A percentile compares a stretch with the other conserved stretches of the same genome.
These are phyloP conservation scores for Microchirus variegatus DNA, from an alignment of 2,797 vertebrate species.

Conservation along the genomic window DNA sequence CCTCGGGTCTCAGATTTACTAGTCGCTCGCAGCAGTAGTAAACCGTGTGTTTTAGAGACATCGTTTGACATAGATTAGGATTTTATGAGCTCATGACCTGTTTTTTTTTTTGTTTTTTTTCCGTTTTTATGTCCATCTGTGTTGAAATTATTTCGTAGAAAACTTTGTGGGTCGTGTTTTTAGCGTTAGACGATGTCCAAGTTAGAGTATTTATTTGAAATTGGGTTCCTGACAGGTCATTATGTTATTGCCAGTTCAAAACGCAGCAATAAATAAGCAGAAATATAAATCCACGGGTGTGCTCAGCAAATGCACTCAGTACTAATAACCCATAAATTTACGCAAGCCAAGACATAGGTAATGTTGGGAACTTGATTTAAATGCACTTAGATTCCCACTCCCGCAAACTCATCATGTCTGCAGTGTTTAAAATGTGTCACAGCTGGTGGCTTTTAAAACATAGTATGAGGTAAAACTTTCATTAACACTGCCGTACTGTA, in stretches of 20 bases:
- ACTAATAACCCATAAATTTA: too few species aligned
- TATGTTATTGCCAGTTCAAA: slow-evolving; percentile 18
- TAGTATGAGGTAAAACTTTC: background rate
- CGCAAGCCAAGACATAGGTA: background rate
- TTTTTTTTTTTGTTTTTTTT: background rate
- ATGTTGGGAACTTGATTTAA: background rate
- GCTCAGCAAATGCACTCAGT: background rate
- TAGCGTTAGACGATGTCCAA: slow-evolving; percentile 9
- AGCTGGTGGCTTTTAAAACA: background rate
- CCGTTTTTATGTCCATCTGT: slow-evolving; percentile 36
- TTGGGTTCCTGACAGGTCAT: slow-evolving; percentile 3
- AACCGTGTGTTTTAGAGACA: slow-evolving; percentile 41
- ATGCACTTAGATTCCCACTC: background rate
- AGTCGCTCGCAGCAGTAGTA: slow-evolving; percentile 19
- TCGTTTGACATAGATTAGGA: slow-evolving; percentile 22
- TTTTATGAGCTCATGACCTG: slow-evolving; percentile 38
- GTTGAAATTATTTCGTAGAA: slow-evolving; percentile 21
- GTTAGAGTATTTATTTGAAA: slow-evolving; percentile 13
- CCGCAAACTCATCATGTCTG: background rate
- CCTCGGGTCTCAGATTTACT: slow-evolving; percentile 43
- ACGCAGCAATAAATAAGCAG: slow-evolving; percentile 18
- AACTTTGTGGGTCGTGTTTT: background rate
- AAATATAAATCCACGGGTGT: slow-evolving; percentile 7
- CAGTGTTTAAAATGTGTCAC: background rate
- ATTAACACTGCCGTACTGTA: background rate